A percentile compares a stretch with the other conserved stretches of the same genome.
Evolutionary conservation across 37 sponge, comb jelly and placozoan genomes (phyloP).

Genomic region (Hormiphora californensis): DNA sequence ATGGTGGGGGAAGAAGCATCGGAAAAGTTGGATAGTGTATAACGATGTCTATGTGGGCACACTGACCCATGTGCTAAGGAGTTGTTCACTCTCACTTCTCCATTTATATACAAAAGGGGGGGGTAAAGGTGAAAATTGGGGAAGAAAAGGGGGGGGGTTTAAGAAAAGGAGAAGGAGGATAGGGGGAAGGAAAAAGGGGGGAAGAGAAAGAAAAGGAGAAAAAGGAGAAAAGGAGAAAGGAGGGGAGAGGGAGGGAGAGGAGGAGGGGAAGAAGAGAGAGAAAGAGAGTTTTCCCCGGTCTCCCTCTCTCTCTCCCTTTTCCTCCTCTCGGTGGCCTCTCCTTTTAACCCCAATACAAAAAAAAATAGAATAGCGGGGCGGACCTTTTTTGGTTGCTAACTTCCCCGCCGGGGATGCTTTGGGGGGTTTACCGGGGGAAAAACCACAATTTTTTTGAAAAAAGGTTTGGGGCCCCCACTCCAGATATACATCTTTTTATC

Average conservation of each 20-base stretch:
- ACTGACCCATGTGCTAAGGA: constrained; percentile 28
- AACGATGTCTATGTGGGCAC: constrained; percentile 39
- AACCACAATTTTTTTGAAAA: too few species aligned
- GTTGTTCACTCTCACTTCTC: constrained; percentile 21
- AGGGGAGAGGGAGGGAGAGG: background rate
- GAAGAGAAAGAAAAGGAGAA: background rate
- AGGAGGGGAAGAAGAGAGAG: background rate
- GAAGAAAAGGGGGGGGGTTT: background rate
- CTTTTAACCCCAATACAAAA: too few species aligned
- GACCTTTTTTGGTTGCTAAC: too few species aligned
- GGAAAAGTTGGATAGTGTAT: constrained; percentile 50
- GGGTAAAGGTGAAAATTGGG: background rate
- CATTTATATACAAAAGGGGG: background rate
- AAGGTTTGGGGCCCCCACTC: too few species aligned
- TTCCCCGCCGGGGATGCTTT: too few species aligned
- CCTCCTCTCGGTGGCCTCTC: too few species aligned
- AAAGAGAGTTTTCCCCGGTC: background rate
- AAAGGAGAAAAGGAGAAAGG: background rate
- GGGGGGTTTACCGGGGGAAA: too few species aligned
- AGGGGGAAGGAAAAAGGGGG: background rate
- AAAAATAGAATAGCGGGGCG: too few species aligned
- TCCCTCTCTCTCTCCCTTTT: too few species aligned
- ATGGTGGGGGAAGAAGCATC: constrained; percentile 50
- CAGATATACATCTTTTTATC: too few species aligned
- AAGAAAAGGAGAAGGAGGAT: background rate